phyloP scores from a whole-genome alignment of 2,113 vertebrate genomes.

The Labeo rohita region DNA sequence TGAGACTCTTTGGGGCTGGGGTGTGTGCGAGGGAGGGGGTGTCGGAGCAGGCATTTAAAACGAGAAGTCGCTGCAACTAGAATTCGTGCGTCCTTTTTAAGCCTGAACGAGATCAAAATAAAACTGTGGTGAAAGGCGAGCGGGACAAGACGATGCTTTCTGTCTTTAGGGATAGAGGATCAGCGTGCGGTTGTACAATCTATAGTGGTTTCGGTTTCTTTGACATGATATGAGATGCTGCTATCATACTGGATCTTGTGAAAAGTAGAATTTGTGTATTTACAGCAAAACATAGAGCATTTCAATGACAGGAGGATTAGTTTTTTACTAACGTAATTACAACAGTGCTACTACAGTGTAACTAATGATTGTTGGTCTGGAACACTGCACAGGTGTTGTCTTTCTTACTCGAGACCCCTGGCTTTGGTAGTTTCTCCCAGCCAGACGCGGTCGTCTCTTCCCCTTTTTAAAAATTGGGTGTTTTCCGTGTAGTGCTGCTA shows the following conservation, averaged over 20 bases:
- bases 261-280: neutral
- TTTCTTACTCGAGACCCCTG: neutral
- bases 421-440: neutral
- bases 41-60: slow-evolving; percentile 50
- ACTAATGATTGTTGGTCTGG: slow-evolving; percentile 8
- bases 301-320: neutral
- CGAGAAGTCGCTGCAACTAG: slow-evolving; percentile 36
- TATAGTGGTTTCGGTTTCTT: slow-evolving; percentile 20
- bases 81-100: neutral
- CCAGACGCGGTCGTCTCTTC: neutral
- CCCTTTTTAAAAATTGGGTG: neutral
- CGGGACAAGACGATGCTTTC: neutral
- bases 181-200: slow-evolving; percentile 6
- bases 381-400: slow-evolving; percentile 26
- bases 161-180: neutral
- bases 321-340: neutral
- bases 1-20: slow-evolving; percentile 42
- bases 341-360: slow-evolving; percentile 16
- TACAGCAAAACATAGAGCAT: neutral
- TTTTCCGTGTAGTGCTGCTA: slow-evolving; percentile 42
- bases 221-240: neutral
- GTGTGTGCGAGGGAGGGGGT: slow-evolving; percentile 34
- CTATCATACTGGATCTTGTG: slow-evolving; percentile 2
- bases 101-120: neutral
- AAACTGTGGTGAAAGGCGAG: neutral